phyloP scores from a whole-genome alignment of 1,140 invertebrate genomes.

The Zaprionus ghesquierei region DNA sequence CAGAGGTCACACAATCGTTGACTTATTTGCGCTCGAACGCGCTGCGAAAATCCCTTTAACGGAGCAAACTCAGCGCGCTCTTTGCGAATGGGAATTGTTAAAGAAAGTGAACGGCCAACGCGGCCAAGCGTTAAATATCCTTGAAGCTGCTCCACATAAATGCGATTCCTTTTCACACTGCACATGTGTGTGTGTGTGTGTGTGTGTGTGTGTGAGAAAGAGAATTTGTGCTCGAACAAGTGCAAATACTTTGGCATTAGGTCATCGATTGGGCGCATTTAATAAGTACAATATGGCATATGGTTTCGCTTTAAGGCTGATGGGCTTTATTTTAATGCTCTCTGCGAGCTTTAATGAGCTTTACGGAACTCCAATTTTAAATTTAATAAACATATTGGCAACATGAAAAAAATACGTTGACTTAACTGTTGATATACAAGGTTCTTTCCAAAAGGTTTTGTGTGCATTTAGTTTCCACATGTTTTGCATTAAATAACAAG shows the following conservation, averaged over 20 bases:
- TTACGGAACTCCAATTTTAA: too few relatives aligned
- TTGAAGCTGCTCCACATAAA: slow-evolving; percentile 31
- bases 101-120: slow-evolving; percentile 35
- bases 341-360: background rate
- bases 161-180: background rate
- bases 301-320: background rate
- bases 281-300: background rate
- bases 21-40: slow-evolving; percentile 44
- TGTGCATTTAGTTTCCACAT: too few relatives aligned
- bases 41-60: slow-evolving; percentile 46
- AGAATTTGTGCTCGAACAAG: background rate
- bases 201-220: background rate
- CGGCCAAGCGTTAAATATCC: slow-evolving; percentile 49
- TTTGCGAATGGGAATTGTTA: slow-evolving; percentile 4
- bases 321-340: too few relatives aligned
- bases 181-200: background rate
- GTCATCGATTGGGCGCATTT: background rate
- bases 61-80: slow-evolving; percentile 8
- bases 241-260: background rate
- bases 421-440: too few relatives aligned
- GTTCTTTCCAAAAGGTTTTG: too few relatives aligned
- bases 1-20: slow-evolving; percentile 41
- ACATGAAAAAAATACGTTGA: too few relatives aligned
- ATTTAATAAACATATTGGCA: too few relatives aligned
- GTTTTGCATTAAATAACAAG: too few relatives aligned